These are phyloP conservation scores for Aplidium turbinatum DNA, from an alignment of 23 tunicate genomes.

Conservation along the genomic window DNA sequence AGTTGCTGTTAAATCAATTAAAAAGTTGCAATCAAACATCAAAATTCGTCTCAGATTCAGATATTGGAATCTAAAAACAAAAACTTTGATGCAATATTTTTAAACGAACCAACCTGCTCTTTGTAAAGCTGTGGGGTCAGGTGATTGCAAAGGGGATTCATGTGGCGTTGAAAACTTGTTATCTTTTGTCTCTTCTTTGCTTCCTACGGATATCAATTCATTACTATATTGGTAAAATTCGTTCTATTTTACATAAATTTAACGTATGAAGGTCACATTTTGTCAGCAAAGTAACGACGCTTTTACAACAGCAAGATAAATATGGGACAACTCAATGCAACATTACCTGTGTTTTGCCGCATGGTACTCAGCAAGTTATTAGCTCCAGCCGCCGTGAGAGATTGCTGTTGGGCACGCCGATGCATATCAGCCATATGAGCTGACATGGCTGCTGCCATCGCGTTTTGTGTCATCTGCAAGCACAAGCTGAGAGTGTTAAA, in stretches of 20 bases:
- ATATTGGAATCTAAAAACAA: neutral
- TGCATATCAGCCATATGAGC: conserved; percentile 65
- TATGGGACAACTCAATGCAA: neutral
- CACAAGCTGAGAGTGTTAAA: too few relatives aligned
- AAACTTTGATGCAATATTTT: too few relatives aligned
- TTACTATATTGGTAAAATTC: too few relatives aligned
- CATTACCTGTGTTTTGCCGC: neutral
- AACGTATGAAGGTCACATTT: too few relatives aligned
- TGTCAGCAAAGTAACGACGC: too few relatives aligned
- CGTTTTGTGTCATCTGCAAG: conserved; percentile 45
- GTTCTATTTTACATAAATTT: too few relatives aligned
- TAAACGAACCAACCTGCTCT: conserved; percentile 40
- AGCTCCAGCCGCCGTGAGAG: conserved; percentile 16
- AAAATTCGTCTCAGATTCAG: neutral
- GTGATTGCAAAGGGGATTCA: conserved; percentile 87
- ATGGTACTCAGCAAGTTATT: conserved; percentile 1
- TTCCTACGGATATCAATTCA: too few relatives aligned
- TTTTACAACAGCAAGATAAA: neutral
- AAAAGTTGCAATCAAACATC: neutral
- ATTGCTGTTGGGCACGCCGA: conserved; percentile 49
- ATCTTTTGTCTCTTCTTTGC: too few relatives aligned
- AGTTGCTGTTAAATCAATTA: too few relatives aligned
- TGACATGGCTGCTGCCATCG: conserved; percentile 65
- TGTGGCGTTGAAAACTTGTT: too few relatives aligned
- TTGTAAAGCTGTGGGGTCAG: conserved; percentile 31